A percentile compares a stretch with the other conserved stretches of the same genome.
phyloP scores from a whole-genome alignment of 2,797 vertebrate genomes.

The Sus cebifrons region DNA sequence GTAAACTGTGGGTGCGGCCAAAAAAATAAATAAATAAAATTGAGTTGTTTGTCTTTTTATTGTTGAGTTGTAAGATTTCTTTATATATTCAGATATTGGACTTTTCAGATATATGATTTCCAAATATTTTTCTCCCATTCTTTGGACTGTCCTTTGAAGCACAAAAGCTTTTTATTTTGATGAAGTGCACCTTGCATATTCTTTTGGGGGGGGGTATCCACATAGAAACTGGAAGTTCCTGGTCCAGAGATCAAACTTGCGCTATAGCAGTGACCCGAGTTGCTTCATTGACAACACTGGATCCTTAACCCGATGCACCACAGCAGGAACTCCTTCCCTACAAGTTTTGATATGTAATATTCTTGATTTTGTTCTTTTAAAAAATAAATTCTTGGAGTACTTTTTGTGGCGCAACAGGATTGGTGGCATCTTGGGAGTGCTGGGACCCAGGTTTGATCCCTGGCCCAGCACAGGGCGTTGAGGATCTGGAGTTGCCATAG shows the following conservation, averaged over 20 bases:
- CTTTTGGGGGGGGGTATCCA: not conserved
- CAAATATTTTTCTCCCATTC: not conserved
- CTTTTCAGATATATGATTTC: not conserved
- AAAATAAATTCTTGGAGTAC: not conserved
- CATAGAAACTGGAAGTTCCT: too few relatives aligned
- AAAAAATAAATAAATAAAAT: not conserved
- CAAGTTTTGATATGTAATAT: not conserved
- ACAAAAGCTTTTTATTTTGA: not conserved
- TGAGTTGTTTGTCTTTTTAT: not conserved
- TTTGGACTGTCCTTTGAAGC: not conserved
- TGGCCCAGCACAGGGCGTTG: too few relatives aligned
- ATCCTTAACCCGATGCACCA: too few relatives aligned
- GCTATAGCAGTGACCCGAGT: too few relatives aligned
- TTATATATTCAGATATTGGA: not conserved
- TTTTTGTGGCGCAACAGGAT: too few relatives aligned
- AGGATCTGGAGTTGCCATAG: too few relatives aligned
- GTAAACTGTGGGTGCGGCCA: too few relatives aligned
- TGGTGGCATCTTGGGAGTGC: too few relatives aligned
- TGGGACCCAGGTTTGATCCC: too few relatives aligned
- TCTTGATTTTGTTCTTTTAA: slow-evolving; percentile 13
- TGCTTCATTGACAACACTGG: too few relatives aligned
- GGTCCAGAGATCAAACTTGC: too few relatives aligned
- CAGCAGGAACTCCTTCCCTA: too few relatives aligned
- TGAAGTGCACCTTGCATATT: not conserved
- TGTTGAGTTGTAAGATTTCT: not conserved